These are phyloP conservation scores for Myiagra hebetior DNA, from an alignment of 2,113 vertebrate species.

Conservation along the genomic window DNA sequence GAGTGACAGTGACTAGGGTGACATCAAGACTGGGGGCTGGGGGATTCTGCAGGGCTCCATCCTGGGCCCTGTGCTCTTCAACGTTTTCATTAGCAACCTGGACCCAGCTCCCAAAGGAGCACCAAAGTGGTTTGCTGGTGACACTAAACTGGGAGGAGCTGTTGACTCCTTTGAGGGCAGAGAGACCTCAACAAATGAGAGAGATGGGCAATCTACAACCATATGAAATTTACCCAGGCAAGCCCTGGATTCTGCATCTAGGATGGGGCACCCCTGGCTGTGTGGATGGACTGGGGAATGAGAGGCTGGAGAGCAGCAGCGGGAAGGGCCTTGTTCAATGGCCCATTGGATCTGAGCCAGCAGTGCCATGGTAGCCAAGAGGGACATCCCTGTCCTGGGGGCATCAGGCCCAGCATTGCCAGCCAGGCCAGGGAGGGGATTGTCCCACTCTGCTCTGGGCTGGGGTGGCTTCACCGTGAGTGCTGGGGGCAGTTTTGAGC, in stretches of 20 bases:
- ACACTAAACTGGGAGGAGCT: neutral
- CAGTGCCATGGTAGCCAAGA: too few species aligned
- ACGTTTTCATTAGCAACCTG: neutral
- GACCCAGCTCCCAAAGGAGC: neutral
- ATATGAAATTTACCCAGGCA: neutral
- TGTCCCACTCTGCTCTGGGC: neutral
- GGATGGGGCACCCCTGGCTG: neutral
- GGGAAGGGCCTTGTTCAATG: too few species aligned
- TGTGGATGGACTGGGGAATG: neutral
- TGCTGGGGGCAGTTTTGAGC: neutral
- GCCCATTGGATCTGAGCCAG: too few species aligned
- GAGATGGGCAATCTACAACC: neutral
- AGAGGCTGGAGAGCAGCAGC: too few species aligned
- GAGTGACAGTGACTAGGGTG: neutral
- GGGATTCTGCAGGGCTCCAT: neutral
- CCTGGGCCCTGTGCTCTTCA: neutral
- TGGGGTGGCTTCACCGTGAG: neutral
- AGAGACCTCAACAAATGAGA: neutral
- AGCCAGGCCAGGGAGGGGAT: too few species aligned
- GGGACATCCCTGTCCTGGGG: too few species aligned
- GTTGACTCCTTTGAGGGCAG: neutral
- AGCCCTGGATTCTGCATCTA: neutral
- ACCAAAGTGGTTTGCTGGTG: neutral
- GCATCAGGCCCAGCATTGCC: too few species aligned
- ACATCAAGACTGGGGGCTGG: neutral